Percentiles rank a stretch among this genome's conserved stretches.
Conservation (phyloP, 2,113 vertebrate genomes). For the Pygoscelis adeliae region DNA sequence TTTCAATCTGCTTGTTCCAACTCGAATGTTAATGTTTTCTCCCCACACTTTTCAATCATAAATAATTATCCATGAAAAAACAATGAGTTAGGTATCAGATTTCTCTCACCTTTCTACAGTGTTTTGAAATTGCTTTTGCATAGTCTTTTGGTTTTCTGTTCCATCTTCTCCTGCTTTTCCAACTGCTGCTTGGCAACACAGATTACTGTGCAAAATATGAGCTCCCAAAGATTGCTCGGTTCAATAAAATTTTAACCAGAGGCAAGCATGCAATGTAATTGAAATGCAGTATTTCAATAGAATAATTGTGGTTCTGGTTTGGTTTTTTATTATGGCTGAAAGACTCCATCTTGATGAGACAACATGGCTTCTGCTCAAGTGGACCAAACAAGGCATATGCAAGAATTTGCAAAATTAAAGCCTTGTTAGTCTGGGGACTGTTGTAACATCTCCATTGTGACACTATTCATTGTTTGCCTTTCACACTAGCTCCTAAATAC, state of each 20-base stretch:
- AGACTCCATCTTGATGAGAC: not conserved
- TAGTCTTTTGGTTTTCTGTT: not conserved
- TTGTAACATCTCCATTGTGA: not conserved
- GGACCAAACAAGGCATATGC: not conserved
- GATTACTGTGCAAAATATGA: not conserved
- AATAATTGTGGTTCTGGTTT: not conserved
- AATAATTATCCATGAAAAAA: conserved; percentile 22
- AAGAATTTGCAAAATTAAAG: not conserved
- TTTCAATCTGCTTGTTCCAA: not conserved
- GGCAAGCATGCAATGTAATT: not conserved
- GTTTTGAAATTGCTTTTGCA: not conserved
- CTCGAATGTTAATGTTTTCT: not conserved
- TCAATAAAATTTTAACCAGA: conserved; percentile 25
- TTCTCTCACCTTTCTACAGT: not conserved
- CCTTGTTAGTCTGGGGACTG: not conserved
- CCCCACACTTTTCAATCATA: not conserved
- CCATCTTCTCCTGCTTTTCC: not conserved
- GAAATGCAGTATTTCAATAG: not conserved
- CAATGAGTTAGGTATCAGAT: not conserved
- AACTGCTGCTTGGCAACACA: conserved; percentile 25
- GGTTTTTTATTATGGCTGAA: not conserved
- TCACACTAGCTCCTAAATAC: not conserved
- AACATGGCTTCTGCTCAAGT: not conserved
- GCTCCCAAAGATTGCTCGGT: not conserved
- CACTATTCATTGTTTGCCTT: not conserved